Conservation (phyloP, 1,140 invertebrate genomes). For the Anastrepha obliqua region DNA sequence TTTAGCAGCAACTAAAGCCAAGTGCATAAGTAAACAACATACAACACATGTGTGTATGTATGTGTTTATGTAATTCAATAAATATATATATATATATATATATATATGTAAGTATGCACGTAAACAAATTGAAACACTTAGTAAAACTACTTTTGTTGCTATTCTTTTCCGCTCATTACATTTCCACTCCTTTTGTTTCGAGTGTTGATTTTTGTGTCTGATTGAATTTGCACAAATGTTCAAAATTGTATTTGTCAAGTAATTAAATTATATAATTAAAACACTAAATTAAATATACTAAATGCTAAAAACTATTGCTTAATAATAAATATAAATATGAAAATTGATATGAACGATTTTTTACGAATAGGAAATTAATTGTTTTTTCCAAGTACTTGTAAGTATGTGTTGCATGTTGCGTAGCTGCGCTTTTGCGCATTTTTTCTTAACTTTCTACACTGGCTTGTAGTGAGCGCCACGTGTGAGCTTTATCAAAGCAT, state of each 20-base stretch:
- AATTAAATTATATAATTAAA: slow-evolving; percentile 48
- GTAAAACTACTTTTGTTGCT: not conserved
- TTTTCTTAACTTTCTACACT: no score
- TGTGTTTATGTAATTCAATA: not conserved
- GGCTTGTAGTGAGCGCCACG: no score
- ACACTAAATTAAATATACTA: slow-evolving; percentile 30
- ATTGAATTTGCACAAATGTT: slow-evolving; percentile 44
- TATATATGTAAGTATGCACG: not conserved
- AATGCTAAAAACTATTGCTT: slow-evolving; percentile 23
- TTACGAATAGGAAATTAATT: not conserved
- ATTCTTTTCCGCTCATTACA: not conserved
- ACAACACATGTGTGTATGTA: not conserved
- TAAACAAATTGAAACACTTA: not conserved
- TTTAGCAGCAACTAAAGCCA: not conserved
- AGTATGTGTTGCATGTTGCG: no score
- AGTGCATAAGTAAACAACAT: slow-evolving; percentile 1
- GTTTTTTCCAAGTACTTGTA: no score
- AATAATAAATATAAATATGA: not conserved
- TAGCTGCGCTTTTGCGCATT: no score
- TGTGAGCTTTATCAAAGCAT: no score
- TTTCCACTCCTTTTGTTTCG: not conserved
- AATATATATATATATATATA: not conserved
- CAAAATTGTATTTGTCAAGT: slow-evolving; percentile 39
- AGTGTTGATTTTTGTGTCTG: slow-evolving; percentile 40
- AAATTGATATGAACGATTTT: slow-evolving; percentile 20